Conservation (phyloP, 2,888 invertebrate genomes). For the Graphium colonna region DNA sequence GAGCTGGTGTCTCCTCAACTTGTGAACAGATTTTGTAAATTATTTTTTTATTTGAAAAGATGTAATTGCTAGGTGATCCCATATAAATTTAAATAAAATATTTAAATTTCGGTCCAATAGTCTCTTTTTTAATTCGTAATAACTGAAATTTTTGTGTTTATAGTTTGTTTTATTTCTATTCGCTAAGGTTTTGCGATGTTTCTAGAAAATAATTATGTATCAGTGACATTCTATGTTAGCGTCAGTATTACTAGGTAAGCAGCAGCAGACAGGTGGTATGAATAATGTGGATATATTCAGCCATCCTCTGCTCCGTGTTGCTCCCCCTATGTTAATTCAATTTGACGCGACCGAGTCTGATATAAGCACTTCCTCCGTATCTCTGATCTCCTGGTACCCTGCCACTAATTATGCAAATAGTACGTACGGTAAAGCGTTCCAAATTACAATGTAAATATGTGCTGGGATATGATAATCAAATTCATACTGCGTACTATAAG, state of each 20-base stretch:
- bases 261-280: constrained; percentile 11
- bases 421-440: not conserved
- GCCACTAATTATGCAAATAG: constrained; percentile 31
- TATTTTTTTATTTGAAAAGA: no score
- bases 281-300: constrained; percentile 18
- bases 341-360: constrained; percentile 41
- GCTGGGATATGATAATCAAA: not conserved
- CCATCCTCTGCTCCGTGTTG: constrained; percentile 13
- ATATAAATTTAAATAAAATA: no score
- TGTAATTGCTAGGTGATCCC: no score
- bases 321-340: constrained; percentile 64
- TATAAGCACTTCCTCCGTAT: constrained; percentile 43
- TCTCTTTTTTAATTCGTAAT: no score
- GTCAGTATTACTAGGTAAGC: constrained; percentile 1
- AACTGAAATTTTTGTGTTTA: no score
- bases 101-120: no score
- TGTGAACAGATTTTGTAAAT: no score
- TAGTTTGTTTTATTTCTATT: not conserved
- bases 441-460: constrained; percentile 1
- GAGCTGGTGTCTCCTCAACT: no score
- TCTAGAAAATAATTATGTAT: no score
- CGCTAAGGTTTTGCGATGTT: no score
- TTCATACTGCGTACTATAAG: not conserved
- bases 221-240: no score
- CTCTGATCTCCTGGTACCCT: constrained; percentile 49